These are phyloP conservation scores for Heteronetta atricapilla DNA, from an alignment of 2,113 vertebrate genomes.

Conservation along the genomic window DNA sequence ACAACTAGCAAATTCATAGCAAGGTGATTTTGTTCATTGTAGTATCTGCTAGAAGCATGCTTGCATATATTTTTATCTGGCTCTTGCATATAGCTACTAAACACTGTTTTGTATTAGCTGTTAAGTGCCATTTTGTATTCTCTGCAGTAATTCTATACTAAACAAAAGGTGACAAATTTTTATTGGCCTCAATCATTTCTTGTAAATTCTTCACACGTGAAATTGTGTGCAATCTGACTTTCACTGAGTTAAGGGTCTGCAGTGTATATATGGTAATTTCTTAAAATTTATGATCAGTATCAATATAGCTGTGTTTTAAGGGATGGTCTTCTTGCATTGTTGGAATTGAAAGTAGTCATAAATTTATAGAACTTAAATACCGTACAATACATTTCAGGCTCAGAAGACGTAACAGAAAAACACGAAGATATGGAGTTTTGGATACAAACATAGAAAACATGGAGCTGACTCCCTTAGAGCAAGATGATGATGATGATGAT, in stretches of 20 bases:
- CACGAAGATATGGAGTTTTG: conserved; percentile 80
- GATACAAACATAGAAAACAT: conserved; percentile 83
- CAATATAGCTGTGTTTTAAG: not conserved
- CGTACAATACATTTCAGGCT: conserved; percentile 70
- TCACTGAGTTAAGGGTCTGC: not conserved
- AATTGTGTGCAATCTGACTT: not conserved
- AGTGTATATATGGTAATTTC: not conserved
- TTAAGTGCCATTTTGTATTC: not conserved
- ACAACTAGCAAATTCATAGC: not conserved
- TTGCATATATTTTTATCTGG: not conserved
- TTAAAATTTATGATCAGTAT: not conserved
- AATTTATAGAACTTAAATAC: not conserved
- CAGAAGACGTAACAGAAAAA: conserved; percentile 80
- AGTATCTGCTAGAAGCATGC: not conserved
- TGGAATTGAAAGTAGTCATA: not conserved
- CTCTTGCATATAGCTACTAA: not conserved
- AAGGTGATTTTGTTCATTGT: not conserved
- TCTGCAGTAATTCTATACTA: not conserved
- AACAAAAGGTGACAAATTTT: not conserved
- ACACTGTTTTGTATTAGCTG: not conserved
- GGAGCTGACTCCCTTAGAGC: conserved; percentile 82
- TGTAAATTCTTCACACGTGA: not conserved
- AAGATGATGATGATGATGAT: conserved; percentile 79
- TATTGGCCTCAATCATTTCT: accelerated
- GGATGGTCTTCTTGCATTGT: not conserved